phyloP scores from a whole-genome alignment of 1,140 invertebrate genomes.

The Drosophila neocordata region DNA sequence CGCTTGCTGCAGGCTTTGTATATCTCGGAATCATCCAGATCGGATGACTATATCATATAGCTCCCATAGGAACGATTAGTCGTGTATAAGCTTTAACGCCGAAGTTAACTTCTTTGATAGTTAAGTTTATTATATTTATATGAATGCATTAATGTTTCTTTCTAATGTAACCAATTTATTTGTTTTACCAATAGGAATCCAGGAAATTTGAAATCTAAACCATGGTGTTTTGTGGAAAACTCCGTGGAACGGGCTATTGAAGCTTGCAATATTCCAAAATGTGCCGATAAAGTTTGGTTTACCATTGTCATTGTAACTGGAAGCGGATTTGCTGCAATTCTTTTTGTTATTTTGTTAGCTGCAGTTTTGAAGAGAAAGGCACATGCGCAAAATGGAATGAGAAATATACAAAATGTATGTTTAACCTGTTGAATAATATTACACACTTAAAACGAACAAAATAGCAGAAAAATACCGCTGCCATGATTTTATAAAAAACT shows the following conservation, averaged over 20 bases:
- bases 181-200: slow-evolving; percentile 88
- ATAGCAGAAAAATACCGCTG: too few relatives aligned
- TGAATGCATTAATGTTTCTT: too few relatives aligned
- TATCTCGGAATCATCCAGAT: too few relatives aligned
- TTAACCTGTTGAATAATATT: not conserved
- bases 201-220: slow-evolving; percentile 88
- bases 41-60: too few relatives aligned
- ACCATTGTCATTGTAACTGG: slow-evolving; percentile 84
- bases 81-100: too few relatives aligned
- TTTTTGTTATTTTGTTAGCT: slow-evolving; percentile 83
- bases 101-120: too few relatives aligned
- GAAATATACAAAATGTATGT: slow-evolving; percentile 86
- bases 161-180: too few relatives aligned
- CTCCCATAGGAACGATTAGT: too few relatives aligned
- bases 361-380: slow-evolving; percentile 84
- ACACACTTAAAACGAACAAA: slow-evolving; percentile 15
- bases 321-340: slow-evolving; percentile 38
- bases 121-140: too few relatives aligned
- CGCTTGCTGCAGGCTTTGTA: too few relatives aligned
- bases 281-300: slow-evolving; percentile 87
- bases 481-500: too few relatives aligned
- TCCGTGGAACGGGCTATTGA: slow-evolving; percentile 86
- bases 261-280: slow-evolving; percentile 92
- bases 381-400: slow-evolving; percentile 82
- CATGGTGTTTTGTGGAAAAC: slow-evolving; percentile 96